These are phyloP conservation scores for Chrysaora quinquecirrha DNA, from an alignment of 30 jellyfish, hydroid and myxozoan species.

Conservation along the genomic window DNA sequence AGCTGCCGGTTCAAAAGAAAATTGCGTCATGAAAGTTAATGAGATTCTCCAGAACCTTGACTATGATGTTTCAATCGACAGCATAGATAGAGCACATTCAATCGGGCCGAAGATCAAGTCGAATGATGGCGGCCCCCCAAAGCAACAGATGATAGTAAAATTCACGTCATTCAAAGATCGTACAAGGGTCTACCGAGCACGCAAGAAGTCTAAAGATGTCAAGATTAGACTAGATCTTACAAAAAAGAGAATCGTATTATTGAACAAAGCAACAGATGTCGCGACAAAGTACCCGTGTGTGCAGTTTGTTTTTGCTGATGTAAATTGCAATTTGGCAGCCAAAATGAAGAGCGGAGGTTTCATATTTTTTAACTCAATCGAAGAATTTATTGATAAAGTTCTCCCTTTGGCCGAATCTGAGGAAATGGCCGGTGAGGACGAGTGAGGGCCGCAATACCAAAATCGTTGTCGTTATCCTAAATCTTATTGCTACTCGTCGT, in stretches of 20 bases:
- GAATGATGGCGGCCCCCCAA: conserved; percentile 6
- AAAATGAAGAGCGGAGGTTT: too few species aligned
- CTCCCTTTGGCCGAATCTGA: too few species aligned
- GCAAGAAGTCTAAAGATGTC: background rate
- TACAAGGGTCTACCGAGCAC: background rate
- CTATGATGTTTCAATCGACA: background rate
- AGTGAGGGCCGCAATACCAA: too few species aligned
- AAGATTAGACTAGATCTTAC: conserved; percentile 11
- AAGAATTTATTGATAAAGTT: conserved; percentile 28
- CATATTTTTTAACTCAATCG: conserved; percentile 44
- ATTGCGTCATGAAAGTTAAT: conserved; percentile 5
- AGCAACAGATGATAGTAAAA: conserved; percentile 6
- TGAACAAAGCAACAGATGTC: conserved; percentile 7
- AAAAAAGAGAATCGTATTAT: too few species aligned
- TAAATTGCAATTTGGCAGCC: too few species aligned
- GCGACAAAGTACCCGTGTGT: conserved; percentile 7
- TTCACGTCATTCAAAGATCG: background rate
- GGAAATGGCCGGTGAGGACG: too few species aligned
- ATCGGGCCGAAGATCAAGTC: conserved; percentile 7
- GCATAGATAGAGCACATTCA: conserved; percentile 6
- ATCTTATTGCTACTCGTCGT: too few species aligned
- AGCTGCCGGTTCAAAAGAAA: conserved; percentile 10
- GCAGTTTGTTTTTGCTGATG: too few species aligned
- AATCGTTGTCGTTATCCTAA: too few species aligned
- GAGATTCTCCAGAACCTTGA: conserved; percentile 4